Conservation (phyloP, 2,797 vertebrate genomes). For the Agapornis canus region DNA sequence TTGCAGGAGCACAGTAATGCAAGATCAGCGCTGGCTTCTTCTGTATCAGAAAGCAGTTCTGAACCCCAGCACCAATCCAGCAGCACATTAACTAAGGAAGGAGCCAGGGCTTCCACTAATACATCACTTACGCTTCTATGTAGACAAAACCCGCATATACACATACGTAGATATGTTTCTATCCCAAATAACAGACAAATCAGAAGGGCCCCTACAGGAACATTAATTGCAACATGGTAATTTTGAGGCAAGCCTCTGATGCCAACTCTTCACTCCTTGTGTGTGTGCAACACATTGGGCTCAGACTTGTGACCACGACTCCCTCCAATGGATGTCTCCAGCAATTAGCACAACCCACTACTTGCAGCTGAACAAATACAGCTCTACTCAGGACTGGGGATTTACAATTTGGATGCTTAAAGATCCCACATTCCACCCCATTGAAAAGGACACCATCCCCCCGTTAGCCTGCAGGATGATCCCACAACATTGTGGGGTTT, state of each 20-base stretch:
- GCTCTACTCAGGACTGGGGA: not conserved
- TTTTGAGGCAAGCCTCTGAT: not conserved
- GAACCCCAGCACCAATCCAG: not conserved
- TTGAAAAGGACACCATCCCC: fast-evolving
- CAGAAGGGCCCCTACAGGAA: not conserved
- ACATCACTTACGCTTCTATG: fast-evolving
- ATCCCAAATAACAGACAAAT: too few relatives aligned
- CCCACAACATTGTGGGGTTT: fast-evolving
- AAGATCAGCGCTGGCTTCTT: not conserved
- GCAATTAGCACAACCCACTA: not conserved
- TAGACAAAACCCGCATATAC: fast-evolving
- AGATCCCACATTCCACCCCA: not conserved
- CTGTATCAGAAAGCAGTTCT: not conserved
- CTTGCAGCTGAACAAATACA: not conserved
- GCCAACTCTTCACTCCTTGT: not conserved
- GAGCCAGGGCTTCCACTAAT: not conserved
- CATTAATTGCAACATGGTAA: not conserved
- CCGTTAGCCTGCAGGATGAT: fast-evolving
- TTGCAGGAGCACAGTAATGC: not conserved
- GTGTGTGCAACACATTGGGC: not conserved
- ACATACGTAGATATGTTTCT: fast-evolving
- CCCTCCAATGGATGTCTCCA: slow-evolving; percentile 50
- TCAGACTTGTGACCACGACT: slow-evolving; percentile 22
- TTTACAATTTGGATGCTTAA: fast-evolving
- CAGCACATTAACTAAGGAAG: not conserved